A percentile compares a stretch with the other conserved stretches of the same genome.
Conservation (phyloP, 2,113 vertebrate species). For the Lagopus leucura region DNA sequence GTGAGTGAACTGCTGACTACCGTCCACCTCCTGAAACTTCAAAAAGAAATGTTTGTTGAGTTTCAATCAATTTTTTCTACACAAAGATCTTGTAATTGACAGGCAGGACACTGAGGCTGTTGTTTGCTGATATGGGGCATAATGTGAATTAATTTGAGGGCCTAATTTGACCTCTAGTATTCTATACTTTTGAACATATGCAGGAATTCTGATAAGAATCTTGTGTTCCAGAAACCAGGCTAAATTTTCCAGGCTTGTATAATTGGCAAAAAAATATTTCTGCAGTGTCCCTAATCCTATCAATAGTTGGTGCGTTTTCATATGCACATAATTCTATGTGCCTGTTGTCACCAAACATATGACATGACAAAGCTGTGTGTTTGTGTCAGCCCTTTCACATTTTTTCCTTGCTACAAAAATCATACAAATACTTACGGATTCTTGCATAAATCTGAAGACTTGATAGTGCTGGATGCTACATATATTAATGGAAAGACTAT, state of each 20-base stretch:
- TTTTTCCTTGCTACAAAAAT: not conserved
- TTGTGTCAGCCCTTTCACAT: not conserved
- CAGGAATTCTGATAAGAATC: not conserved
- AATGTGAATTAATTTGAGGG: not conserved
- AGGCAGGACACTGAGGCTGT: not conserved
- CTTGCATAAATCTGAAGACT: not conserved
- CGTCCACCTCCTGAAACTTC: not conserved
- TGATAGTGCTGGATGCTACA: not conserved
- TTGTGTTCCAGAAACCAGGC: not conserved
- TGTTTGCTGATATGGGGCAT: not conserved
- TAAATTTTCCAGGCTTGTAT: not conserved
- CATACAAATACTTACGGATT: not conserved
- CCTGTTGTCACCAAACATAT: not conserved
- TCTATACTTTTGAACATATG: not conserved
- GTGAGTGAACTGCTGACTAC: not conserved
- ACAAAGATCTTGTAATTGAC: not conserved
- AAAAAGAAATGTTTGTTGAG: not conserved
- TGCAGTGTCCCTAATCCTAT: not conserved
- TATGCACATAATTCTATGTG: accelerated
- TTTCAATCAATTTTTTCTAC: not conserved
- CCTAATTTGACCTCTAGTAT: not conserved
- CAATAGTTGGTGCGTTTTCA: not conserved
- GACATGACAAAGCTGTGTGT: not conserved
- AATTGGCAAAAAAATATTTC: not conserved
- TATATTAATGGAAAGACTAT: not conserved